Evolutionary conservation across 2,888 invertebrate genomes (phyloP), one percentile per base, ranked within the genome.

Genomic region (Venustoraphidia nigricollis): DNA sequence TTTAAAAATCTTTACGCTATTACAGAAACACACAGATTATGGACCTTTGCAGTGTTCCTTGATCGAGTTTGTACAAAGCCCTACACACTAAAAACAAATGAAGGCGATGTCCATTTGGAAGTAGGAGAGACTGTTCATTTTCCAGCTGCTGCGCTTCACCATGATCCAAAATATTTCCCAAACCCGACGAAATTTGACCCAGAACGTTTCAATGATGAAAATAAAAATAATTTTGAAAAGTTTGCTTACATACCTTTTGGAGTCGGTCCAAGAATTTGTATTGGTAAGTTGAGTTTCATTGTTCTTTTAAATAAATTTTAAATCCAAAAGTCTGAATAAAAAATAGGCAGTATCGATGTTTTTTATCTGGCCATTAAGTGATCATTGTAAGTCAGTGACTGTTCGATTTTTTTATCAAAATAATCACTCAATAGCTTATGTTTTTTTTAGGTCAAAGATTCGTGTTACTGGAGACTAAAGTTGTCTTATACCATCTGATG

Each of bases 181-280:
- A 67, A 77, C 17, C 77, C 78, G 0, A 59, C 70, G 1, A 62
- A 64, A 37, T 74, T 75, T 55, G 66, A 65, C 40, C 73, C 75
- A 1, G 75, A 75, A 51, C 62, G 77, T 49, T 77, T 77, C 56
- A 67, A 68, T 54, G 67, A 68, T 1, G 73, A 75, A 13, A 72
- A 71, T 53, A 75, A 70, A 56, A 62, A 62, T 27, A 65, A 69
- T 10, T 66, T 74, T 49, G 66, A 71, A 1, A 66, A 72, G 1
- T 70, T 70, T 55, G 58, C 71, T 45, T 76, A 69, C 54, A 53
- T 76, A 47, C 71, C 75, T 1, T 77, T 77, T 59, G 76, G 77
- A 38, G 49, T 53, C 9, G 67, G 67, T 3, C 67, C 66, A 11
- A 57, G 66, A 50, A 63, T 60, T 53, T 68, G 67, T 46, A 62